phyloP scores from a whole-genome alignment of 2,888 invertebrate species.

The Scrobipalpa costella region DNA sequence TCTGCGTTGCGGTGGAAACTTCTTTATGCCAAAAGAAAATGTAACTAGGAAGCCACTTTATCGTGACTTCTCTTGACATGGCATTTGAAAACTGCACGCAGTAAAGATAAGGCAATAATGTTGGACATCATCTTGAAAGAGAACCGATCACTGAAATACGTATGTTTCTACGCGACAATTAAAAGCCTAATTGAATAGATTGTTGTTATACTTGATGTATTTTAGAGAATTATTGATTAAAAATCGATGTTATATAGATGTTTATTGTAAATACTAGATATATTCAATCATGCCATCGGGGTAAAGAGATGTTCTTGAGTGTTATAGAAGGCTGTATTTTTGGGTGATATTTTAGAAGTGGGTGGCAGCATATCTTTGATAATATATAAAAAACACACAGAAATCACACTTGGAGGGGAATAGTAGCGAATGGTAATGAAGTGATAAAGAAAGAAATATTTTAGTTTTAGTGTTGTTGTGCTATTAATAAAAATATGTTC shows the following conservation, averaged over 20 bases:
- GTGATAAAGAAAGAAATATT: slow-evolving; percentile 69
- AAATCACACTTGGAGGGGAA: slow-evolving; percentile 38
- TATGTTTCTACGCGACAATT: slow-evolving; percentile 65
- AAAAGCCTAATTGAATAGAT: slow-evolving; percentile 72
- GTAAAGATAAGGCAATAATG: background rate
- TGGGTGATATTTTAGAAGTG: slow-evolving; percentile 77
- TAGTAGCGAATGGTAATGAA: slow-evolving; percentile 64
- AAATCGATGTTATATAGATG: slow-evolving; percentile 81
- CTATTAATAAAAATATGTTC: slow-evolving; percentile 80
- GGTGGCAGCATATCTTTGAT: slow-evolving; percentile 74
- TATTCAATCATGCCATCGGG: slow-evolving; percentile 53
- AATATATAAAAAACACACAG: slow-evolving; percentile 59
- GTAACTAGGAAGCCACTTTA: background rate
- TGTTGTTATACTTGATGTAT: slow-evolving; percentile 80
- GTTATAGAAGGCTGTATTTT: slow-evolving; percentile 80
- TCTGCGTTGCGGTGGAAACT: background rate
- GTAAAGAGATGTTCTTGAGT: slow-evolving; percentile 68
- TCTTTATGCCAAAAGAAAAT: background rate
- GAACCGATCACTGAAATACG: slow-evolving; percentile 50
- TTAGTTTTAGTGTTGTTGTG: slow-evolving; percentile 80
- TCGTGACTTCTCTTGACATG: background rate
- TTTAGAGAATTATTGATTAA: slow-evolving; percentile 77
- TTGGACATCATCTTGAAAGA: slow-evolving; percentile 33
- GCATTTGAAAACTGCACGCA: background rate
- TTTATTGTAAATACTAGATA: slow-evolving; percentile 76